Percentiles rank a stretch among this genome's conserved stretches.
phyloP scores from a whole-genome alignment of 2,113 vertebrate genomes.

The Chloropsis hardwickii region DNA sequence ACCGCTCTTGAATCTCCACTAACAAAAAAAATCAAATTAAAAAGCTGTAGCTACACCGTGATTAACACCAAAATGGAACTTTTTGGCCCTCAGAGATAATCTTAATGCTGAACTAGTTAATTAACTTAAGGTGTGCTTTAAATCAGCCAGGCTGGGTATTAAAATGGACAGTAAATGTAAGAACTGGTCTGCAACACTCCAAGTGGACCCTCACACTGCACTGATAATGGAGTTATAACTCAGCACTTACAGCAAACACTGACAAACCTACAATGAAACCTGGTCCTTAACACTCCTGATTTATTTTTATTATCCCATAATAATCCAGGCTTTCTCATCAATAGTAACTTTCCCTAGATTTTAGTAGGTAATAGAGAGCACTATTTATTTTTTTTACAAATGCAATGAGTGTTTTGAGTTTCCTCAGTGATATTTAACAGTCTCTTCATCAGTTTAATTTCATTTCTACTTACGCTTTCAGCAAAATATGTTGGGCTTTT shows the following conservation, averaged over 20 bases:
- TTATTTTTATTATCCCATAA: conserved; percentile 9
- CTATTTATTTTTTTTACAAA: background rate
- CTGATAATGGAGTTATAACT: background rate
- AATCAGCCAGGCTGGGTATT: background rate
- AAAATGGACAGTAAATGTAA: background rate
- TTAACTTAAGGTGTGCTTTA: background rate
- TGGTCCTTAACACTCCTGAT: background rate
- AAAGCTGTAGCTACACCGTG: background rate
- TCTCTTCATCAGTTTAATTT: conserved; percentile 16
- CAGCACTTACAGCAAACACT: background rate
- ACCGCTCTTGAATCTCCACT: background rate
- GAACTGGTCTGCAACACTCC: background rate
- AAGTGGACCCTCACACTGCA: background rate
- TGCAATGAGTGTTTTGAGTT: background rate
- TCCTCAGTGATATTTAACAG: background rate
- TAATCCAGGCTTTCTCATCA: background rate
- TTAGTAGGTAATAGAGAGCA: background rate
- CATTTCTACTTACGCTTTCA: background rate
- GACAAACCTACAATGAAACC: background rate
- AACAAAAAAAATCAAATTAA: background rate
- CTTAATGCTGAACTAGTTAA: background rate
- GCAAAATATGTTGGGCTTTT: background rate
- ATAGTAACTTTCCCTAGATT: background rate
- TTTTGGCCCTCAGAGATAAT: background rate
- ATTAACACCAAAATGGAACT: background rate